Conservation (phyloP, 2,888 invertebrate genomes). For the Cylloceria caligata region DNA sequence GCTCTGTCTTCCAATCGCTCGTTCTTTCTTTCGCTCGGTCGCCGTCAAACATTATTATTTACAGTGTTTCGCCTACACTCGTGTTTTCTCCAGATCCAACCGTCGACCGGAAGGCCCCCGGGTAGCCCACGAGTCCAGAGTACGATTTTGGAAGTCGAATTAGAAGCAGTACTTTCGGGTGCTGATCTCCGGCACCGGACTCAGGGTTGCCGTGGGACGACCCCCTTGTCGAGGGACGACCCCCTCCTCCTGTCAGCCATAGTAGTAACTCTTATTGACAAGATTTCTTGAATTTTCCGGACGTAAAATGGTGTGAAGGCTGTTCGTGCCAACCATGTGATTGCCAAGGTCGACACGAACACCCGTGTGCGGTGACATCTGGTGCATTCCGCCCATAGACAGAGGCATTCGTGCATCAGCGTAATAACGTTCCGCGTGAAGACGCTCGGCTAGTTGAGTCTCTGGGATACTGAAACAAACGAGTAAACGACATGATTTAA, state of each 20-base stretch:
- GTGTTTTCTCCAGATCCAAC: constrained; percentile 17
- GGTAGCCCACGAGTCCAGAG: background rate
- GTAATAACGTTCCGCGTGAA: constrained; percentile 81
- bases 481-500: background rate
- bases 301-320: constrained; percentile 80
- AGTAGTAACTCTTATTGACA: constrained; percentile 86
- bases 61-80: constrained; percentile 49
- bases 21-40: constrained; percentile 15
- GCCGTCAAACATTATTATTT: constrained; percentile 51
- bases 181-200: constrained; percentile 83
- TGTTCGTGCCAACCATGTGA: constrained; percentile 83
- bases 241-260: constrained; percentile 90
- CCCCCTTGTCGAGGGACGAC: constrained; percentile 85
- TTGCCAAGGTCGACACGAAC: constrained; percentile 83
- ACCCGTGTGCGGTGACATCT: constrained; percentile 73
- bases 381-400: constrained; percentile 77
- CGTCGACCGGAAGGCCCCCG: constrained; percentile 4
- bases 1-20: constrained; percentile 9
- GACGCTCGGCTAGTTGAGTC: constrained; percentile 81
- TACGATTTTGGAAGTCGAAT: constrained; percentile 56
- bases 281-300: constrained; percentile 83
- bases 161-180: constrained; percentile 83
- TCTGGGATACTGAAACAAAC: constrained; percentile 79
- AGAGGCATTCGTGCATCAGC: constrained; percentile 80
- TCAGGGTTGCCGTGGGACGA: constrained; percentile 78